phyloP scores from a whole-genome alignment of 2,888 invertebrate species.

The Nymphalis c-album region DNA sequence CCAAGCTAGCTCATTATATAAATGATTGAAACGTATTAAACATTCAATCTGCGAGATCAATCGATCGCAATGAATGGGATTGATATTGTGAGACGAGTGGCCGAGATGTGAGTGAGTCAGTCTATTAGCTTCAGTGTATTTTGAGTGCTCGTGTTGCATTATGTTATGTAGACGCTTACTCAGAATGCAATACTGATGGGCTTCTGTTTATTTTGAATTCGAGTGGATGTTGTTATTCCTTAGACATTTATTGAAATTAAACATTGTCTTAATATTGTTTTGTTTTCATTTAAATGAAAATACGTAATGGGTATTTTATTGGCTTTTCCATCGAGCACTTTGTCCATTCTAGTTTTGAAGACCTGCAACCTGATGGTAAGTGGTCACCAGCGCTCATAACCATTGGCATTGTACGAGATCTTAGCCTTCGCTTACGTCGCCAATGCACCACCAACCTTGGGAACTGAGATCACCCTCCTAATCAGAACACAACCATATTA shows the following conservation, averaged over 20 bases:
- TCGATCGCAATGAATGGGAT: slow-evolving; percentile 3
- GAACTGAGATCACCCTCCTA: no score
- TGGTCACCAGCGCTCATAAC: no score
- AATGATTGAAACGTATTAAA: not conserved
- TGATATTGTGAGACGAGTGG: slow-evolving; percentile 11
- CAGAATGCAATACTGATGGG: slow-evolving; percentile 25
- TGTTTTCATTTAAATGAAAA: not conserved
- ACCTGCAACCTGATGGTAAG: no score
- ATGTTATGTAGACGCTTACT: slow-evolving; percentile 24
- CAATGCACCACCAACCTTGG: no score
- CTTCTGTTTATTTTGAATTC: slow-evolving; percentile 31
- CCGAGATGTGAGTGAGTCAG: slow-evolving; percentile 17
- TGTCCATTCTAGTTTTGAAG: no score
- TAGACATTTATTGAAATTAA: slow-evolving; percentile 4
- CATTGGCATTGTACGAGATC: no score
- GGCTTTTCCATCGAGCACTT: no score
- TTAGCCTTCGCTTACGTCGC: no score
- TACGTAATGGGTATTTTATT: not conserved
- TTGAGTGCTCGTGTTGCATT: slow-evolving; percentile 24
- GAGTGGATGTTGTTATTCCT: slow-evolving; percentile 24
- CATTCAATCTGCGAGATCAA: slow-evolving; percentile 10
- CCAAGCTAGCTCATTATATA: no score
- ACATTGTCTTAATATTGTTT: not conserved
- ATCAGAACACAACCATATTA: no score
- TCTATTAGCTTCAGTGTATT: slow-evolving; percentile 18